Conservation (phyloP, 1,140 invertebrate genomes). For the Drosophila navojoa region DNA sequence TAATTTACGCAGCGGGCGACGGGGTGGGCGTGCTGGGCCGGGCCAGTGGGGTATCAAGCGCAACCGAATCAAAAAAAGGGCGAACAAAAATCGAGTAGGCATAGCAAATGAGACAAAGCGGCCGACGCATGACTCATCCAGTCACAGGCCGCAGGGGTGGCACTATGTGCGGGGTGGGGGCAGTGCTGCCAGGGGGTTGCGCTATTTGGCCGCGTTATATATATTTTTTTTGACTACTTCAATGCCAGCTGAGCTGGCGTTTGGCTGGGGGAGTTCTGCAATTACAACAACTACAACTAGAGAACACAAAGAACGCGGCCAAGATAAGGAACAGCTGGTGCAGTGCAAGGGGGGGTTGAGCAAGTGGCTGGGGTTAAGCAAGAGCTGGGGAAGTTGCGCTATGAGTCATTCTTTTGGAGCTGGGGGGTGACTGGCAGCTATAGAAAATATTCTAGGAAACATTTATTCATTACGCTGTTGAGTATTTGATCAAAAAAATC, state of each 20-base stretch:
- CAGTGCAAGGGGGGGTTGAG: background rate
- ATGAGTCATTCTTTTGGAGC: background rate
- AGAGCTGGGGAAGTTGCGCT: background rate
- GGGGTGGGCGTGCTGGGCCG: background rate
- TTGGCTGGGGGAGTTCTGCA: conserved; percentile 10
- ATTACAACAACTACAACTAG: conserved; percentile 23
- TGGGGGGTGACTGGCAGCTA: no score
- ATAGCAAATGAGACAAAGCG: conserved; percentile 46
- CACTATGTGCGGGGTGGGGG: conserved; percentile 24
- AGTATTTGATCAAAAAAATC: no score
- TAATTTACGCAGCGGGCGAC: conserved; percentile 33
- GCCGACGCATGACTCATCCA: conserved; percentile 39
- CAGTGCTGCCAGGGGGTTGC: conserved; percentile 4
- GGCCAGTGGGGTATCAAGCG: no score
- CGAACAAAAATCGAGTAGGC: conserved; percentile 37
- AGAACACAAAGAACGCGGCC: conserved; percentile 31
- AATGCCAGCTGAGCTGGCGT: background rate
- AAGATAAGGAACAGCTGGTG: conserved; percentile 46
- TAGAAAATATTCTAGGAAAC: no score
- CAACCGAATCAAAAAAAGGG: conserved; percentile 1
- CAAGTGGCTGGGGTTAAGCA: background rate
- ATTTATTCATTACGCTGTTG: no score
- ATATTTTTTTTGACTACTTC: background rate
- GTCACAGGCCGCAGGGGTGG: conserved; percentile 14
- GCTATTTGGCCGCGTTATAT: background rate